Evolutionary conservation across 1,140 invertebrate genomes (phyloP).

Genomic region (Eciton burchellii): DNA sequence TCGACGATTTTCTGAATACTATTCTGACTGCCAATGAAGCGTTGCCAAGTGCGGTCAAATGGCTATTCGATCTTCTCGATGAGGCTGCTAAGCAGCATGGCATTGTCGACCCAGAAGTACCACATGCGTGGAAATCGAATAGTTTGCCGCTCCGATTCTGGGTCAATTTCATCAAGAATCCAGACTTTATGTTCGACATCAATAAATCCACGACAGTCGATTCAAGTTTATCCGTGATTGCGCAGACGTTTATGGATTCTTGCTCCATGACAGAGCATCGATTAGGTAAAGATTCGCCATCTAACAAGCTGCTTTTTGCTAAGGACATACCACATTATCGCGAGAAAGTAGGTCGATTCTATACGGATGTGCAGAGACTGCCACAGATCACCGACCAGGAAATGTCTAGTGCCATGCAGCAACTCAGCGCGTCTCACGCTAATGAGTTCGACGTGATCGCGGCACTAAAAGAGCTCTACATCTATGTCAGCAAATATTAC

Average conservation of each 20-base stretch:
- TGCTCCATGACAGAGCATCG: slow-evolving; percentile 96
- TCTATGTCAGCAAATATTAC: slow-evolving; percentile 97
- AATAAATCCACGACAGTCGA: slow-evolving; percentile 97
- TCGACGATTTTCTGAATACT: slow-evolving; percentile 97
- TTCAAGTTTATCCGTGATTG: slow-evolving; percentile 96
- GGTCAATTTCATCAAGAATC: slow-evolving; percentile 99
- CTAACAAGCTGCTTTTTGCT: slow-evolving; percentile 97
- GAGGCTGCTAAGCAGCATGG: slow-evolving; percentile 94
- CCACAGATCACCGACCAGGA: slow-evolving; percentile 97
- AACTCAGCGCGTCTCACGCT: slow-evolving; percentile 93
- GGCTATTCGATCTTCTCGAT: slow-evolving; percentile 97
- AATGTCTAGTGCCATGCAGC: slow-evolving; percentile 96
- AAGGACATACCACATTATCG: slow-evolving; percentile 97
- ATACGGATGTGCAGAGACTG: slow-evolving; percentile 92
- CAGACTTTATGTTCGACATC: slow-evolving; percentile 98
- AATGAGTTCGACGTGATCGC: slow-evolving; percentile 96
- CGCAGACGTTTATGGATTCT: slow-evolving; percentile 98
- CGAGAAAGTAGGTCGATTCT: slow-evolving; percentile 95
- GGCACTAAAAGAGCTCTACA: slow-evolving; percentile 96
- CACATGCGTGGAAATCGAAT: slow-evolving; percentile 98
- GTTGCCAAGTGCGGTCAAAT: slow-evolving; percentile 97
- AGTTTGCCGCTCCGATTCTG: slow-evolving; percentile 97
- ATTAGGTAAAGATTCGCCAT: slow-evolving; percentile 97
- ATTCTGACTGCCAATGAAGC: slow-evolving; percentile 95
- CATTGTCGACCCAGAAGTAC: slow-evolving; percentile 94